A percentile compares a stretch with the other conserved stretches of the same genome.
These are phyloP conservation scores for Ormia ochracea DNA, from an alignment of 2,888 invertebrate species.

Conservation along the genomic window DNA sequence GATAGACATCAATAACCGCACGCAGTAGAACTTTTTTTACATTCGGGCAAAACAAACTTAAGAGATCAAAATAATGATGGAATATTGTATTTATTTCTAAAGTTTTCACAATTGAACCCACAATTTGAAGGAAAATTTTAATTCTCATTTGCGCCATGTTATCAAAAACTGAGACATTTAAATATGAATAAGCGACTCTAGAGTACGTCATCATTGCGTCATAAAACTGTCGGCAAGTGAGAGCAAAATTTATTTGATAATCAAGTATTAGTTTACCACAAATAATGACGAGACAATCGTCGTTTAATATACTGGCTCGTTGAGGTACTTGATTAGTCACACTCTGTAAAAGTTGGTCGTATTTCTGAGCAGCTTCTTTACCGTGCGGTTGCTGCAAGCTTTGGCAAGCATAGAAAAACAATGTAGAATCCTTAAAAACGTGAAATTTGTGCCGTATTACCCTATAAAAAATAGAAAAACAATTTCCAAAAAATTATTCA, in stretches of 20 bases:
- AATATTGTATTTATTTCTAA: slow-evolving; percentile 1
- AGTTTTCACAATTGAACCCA: neutral
- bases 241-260: slow-evolving; percentile 67
- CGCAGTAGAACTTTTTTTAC: neutral
- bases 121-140: slow-evolving; percentile 24
- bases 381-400: no score
- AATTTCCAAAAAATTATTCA: no score
- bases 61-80: neutral
- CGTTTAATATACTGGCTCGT: slow-evolving; percentile 65
- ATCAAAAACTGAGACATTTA: neutral
- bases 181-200: slow-evolving; percentile 37
- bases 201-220: slow-evolving; percentile 59
- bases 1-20: neutral
- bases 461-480: no score
- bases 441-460: no score
- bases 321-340: no score
- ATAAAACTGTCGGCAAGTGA: slow-evolving; percentile 65
- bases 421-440: no score
- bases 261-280: slow-evolving; percentile 26
- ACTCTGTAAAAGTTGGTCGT: no score
- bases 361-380: no score
- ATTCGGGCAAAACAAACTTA: slow-evolving; percentile 12
- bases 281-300: slow-evolving; percentile 66
- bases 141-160: neutral
- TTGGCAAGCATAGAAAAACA: no score